These are phyloP conservation scores for Phylloscopus collybita DNA, from an alignment of 2,797 vertebrate species.

Conservation along the genomic window DNA sequence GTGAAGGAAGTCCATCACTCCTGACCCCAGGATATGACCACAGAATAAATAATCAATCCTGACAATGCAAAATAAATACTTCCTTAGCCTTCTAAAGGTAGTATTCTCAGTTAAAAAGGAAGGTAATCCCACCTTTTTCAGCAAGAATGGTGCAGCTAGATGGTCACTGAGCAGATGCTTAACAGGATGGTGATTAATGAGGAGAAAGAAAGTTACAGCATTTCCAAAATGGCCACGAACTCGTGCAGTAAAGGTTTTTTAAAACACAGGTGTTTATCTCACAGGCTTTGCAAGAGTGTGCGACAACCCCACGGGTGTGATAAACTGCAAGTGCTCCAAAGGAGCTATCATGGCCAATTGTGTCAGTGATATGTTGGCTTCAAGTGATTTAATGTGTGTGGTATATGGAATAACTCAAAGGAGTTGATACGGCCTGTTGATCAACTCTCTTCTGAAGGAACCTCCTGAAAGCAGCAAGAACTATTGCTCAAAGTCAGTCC, in stretches of 20 bases:
- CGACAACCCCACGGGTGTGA: not conserved
- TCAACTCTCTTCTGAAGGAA: not conserved
- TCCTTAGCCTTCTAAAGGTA: not conserved
- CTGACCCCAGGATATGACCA: not conserved
- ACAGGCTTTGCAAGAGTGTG: not conserved
- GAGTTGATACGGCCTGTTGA: not conserved
- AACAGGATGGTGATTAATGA: not conserved
- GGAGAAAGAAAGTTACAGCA: not conserved
- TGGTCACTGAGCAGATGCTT: not conserved
- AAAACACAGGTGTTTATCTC: not conserved
- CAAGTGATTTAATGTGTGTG: not conserved
- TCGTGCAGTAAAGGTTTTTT: not conserved
- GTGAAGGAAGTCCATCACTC: not conserved
- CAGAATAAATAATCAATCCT: conserved; percentile 33
- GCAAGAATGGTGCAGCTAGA: not conserved
- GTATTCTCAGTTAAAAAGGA: not conserved
- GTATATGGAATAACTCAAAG: not conserved
- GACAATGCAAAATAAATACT: not conserved
- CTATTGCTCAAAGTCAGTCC: not conserved
- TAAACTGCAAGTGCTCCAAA: conserved; percentile 10
- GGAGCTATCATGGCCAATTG: not conserved
- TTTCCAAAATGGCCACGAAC: not conserved
- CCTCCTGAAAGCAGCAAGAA: not conserved
- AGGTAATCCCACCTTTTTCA: not conserved
- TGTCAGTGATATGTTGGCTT: not conserved